These are phyloP conservation scores for Spodoptera littoralis DNA, from an alignment of 2,888 invertebrate species.

Conservation along the genomic window DNA sequence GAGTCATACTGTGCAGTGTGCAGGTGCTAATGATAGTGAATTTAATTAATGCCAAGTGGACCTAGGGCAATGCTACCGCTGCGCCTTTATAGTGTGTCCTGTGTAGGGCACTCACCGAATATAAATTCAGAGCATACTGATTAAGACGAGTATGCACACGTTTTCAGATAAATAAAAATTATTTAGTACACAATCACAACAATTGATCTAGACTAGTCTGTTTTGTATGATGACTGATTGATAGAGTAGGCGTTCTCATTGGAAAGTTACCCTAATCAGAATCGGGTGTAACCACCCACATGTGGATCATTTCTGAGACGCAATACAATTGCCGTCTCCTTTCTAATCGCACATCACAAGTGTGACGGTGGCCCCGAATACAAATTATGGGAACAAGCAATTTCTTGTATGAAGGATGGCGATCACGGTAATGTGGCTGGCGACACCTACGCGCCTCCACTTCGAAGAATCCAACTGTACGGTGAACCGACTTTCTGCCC, in stretches of 20 bases:
- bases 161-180: too few relatives aligned
- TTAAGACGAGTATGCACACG: too few relatives aligned
- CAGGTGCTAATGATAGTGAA: slow-evolving; percentile 69
- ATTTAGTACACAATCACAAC: too few relatives aligned
- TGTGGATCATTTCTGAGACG: slow-evolving; percentile 72
- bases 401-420: slow-evolving; percentile 85
- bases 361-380: slow-evolving; percentile 86
- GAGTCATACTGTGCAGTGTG: slow-evolving; percentile 62
- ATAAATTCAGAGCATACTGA: too few relatives aligned
- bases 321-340: slow-evolving; percentile 84
- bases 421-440: slow-evolving; percentile 74
- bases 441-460: slow-evolving; percentile 80
- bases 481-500: slow-evolving; percentile 77
- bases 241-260: slow-evolving; percentile 42
- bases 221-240: slow-evolving; percentile 23
- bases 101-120: slow-evolving; percentile 13
- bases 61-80: slow-evolving; percentile 32
- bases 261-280: slow-evolving; percentile 64
- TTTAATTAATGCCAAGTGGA: slow-evolving; percentile 58
- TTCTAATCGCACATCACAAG: slow-evolving; percentile 85
- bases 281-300: slow-evolving; percentile 75
- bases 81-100: too few relatives aligned
- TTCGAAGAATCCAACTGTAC: slow-evolving; percentile 86
- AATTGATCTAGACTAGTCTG: neutral
- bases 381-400: slow-evolving; percentile 86